Percentiles rank a stretch among this genome's conserved stretches.
Evolutionary conservation across 2,797 vertebrate genomes (phyloP).

Genomic region (Typhlichthys subterraneus): DNA sequence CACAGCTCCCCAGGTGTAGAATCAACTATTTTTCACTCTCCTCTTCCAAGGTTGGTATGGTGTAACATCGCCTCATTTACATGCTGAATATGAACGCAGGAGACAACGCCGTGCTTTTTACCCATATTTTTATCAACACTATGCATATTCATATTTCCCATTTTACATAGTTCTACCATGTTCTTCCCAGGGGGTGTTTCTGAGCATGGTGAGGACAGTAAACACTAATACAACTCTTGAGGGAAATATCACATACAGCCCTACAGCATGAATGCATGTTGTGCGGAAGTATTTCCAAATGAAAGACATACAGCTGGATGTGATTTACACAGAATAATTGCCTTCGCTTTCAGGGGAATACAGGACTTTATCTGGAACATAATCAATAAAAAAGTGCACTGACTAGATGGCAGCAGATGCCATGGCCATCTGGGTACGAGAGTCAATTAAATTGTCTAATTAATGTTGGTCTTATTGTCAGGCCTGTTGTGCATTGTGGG

Average conservation of each 20-base stretch:
- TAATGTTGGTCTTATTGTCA: constrained; percentile 64
- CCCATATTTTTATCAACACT: constrained; percentile 48
- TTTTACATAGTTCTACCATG: constrained; percentile 34
- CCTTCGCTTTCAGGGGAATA: constrained; percentile 70
- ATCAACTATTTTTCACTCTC: background rate
- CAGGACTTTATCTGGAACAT: constrained; percentile 64
- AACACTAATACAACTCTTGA: constrained; percentile 49
- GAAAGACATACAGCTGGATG: constrained; percentile 66
- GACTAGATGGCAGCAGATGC: constrained; percentile 66
- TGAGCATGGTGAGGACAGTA: constrained; percentile 33
- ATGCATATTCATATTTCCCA: constrained; percentile 60
- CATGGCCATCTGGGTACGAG: constrained; percentile 60
- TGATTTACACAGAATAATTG: constrained; percentile 72
- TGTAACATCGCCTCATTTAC: constrained; percentile 43
- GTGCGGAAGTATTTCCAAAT: constrained; percentile 61
- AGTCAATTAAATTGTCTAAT: constrained; percentile 72
- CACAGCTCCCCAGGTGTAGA: constrained; percentile 12
- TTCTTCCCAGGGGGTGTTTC: constrained; percentile 54
- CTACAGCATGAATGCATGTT: constrained; percentile 59
- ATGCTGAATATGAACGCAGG: constrained; percentile 45
- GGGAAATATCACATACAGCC: constrained; percentile 63
- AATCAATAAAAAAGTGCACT: constrained; percentile 71
- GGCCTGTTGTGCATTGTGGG: constrained; percentile 28
- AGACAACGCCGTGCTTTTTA: constrained; percentile 31
- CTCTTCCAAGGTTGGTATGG: too few species aligned